phyloP scores from a whole-genome alignment of 2,888 invertebrate genomes.

The Trissoscelio sp. region DNA sequence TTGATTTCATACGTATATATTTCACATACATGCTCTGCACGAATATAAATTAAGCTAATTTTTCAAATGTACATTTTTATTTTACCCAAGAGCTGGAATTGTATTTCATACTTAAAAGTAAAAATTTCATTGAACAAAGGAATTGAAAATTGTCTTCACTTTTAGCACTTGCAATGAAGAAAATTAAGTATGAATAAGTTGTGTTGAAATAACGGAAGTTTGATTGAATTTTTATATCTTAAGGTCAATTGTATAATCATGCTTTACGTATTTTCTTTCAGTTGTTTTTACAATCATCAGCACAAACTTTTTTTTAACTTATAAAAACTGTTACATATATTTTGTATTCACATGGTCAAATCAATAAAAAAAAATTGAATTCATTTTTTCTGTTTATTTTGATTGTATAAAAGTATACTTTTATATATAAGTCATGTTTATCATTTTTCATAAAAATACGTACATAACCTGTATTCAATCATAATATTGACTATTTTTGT shows the following conservation, averaged over 20 bases:
- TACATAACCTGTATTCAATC: too few species aligned
- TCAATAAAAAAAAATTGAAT: neutral
- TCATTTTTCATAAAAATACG: too few species aligned
- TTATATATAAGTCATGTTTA: too few species aligned
- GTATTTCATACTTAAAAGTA: too few species aligned
- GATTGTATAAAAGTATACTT: too few species aligned
- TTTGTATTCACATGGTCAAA: neutral
- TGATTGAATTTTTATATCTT: conserved; percentile 56
- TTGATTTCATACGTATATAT: too few species aligned
- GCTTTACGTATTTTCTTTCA: conserved; percentile 46
- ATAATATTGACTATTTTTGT: too few species aligned
- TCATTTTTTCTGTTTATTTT: neutral
- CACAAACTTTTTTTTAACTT: conserved; percentile 6
- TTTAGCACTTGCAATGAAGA: neutral
- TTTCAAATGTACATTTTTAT: too few species aligned
- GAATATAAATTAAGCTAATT: too few species aligned
- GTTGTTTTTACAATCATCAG: neutral
- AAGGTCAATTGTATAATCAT: conserved; percentile 60
- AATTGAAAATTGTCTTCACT: conserved; percentile 2
- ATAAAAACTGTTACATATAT: conserved; percentile 4
- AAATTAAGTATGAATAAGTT: conserved; percentile 41
- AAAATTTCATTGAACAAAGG: neutral
- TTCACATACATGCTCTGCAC: too few species aligned
- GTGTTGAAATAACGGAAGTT: conserved; percentile 63
- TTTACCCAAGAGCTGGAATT: too few species aligned